Base-by-base conservation (phyloP, 2,888 invertebrate genomes). In the Caradrina clavipalpis region DNA sequence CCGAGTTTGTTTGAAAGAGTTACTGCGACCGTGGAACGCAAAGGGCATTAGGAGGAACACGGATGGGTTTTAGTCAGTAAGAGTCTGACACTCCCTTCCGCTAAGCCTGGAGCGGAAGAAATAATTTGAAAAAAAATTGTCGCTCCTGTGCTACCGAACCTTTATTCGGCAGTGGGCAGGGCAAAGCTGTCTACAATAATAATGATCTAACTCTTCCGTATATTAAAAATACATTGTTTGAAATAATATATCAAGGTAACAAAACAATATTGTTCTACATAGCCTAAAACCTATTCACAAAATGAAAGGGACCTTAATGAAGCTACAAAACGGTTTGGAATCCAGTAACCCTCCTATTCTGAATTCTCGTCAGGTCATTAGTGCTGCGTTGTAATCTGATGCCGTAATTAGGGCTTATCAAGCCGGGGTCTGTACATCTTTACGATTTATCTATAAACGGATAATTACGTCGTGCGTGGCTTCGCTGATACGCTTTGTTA, bases 381-480 rank as follows among this genome's bases (percentile, higher is more conserved):
- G 69, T 68, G 62, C 65, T 11, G 47, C 68, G 73, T 66, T 69
- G 75, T 69, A 69, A 79, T 81, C 65, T 77, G 61, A 76, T 73
- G 72, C 69, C 60, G 77, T 80, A 82, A 82, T 84, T 84, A 84
- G 77, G 66, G 73, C 77, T 83, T 82, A 84, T 84, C 83, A 61
- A 56, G 72, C 59, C 69, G 73, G 74, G 65, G 49, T 19, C 75
- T 74, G 53, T 39, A 56, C 64, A 66, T 62, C 71, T 80, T 84
- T 42, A 64, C 73, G 69, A 84, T 77, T 79, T 82, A 84, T 82
- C 82, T 72, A 45, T 45, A n/a, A 83, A 57, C 57, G 61, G 75
- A 68, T 75, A 77, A 79, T 82, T 73, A 80, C 60, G 51, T 47
- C 45, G 66, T 72, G 51, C 21, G 58, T 69, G 69, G 21, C 31